Percentiles rank a stretch among this genome's conserved stretches.
These are phyloP conservation scores for Julus scanicus DNA, from an alignment of 2,888 invertebrate species.

Conservation along the genomic window DNA sequence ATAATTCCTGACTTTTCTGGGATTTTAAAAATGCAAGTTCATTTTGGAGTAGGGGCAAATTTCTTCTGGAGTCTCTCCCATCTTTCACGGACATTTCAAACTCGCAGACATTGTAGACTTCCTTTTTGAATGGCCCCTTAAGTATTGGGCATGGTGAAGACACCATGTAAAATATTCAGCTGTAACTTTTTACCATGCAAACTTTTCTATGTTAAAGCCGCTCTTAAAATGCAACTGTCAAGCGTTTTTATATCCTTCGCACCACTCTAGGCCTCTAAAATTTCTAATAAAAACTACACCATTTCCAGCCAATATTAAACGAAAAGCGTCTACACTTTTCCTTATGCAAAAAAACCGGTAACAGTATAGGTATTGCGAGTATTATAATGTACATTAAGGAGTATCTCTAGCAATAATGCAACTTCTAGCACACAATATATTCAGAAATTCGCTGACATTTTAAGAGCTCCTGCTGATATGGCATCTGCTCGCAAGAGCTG, in stretches of 20 bases:
- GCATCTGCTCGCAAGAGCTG: neutral
- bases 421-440: neutral
- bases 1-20: too few relatives aligned
- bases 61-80: neutral
- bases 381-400: conserved; percentile 3
- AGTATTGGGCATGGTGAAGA: neutral
- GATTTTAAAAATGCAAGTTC: too few relatives aligned
- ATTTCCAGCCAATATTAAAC: neutral
- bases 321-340: neutral
- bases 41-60: too few relatives aligned
- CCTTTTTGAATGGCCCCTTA: too few relatives aligned
- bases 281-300: neutral
- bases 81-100: neutral
- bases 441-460: conserved; percentile 4
- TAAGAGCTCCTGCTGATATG: neutral
- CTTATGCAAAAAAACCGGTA: neutral
- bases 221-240: neutral
- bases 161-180: neutral
- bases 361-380: neutral
- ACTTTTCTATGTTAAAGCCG: neutral
- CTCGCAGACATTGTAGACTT: neutral
- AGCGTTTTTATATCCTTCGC: neutral
- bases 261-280: neutral
- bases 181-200: neutral
- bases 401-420: neutral